These are phyloP conservation scores for Paracanthobrama guichenoti DNA, from an alignment of 2,113 vertebrate genomes.

Conservation along the genomic window DNA sequence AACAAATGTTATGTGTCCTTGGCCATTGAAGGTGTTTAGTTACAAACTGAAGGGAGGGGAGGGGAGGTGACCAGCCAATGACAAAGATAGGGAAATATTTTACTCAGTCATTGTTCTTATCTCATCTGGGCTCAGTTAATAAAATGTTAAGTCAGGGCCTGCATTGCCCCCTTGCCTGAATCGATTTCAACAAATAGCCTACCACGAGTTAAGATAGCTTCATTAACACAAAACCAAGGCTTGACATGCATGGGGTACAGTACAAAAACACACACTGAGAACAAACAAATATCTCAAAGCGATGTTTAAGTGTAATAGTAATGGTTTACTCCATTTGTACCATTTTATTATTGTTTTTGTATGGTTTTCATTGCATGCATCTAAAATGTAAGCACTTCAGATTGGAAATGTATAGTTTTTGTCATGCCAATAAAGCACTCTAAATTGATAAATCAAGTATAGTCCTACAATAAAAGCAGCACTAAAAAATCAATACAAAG, in stretches of 20 bases:
- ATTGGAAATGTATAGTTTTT: background rate
- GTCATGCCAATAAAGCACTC: no score
- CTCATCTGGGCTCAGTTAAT: constrained; percentile 73
- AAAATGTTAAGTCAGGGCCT: constrained; percentile 65
- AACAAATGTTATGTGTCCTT: constrained; percentile 1
- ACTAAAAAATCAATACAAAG: background rate
- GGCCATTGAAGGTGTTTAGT: constrained; percentile 62
- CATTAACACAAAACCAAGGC: background rate
- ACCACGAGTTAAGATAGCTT: background rate
- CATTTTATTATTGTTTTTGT: background rate
- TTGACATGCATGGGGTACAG: background rate
- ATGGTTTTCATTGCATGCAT: background rate
- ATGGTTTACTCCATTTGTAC: background rate
- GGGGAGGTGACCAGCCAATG: constrained; percentile 63
- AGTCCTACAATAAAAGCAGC: background rate
- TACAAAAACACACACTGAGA: background rate
- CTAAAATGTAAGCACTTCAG: background rate
- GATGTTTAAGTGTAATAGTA: background rate
- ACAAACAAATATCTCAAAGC: background rate
- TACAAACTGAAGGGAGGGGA: constrained; percentile 57
- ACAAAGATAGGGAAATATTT: background rate
- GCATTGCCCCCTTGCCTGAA: background rate
- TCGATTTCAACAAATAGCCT: background rate
- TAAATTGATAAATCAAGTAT: no score
- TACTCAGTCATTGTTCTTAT: constrained; percentile 60